These are phyloP conservation scores for Synanthedon formicaeformis DNA, from an alignment of 2,888 invertebrate species.

Conservation along the genomic window DNA sequence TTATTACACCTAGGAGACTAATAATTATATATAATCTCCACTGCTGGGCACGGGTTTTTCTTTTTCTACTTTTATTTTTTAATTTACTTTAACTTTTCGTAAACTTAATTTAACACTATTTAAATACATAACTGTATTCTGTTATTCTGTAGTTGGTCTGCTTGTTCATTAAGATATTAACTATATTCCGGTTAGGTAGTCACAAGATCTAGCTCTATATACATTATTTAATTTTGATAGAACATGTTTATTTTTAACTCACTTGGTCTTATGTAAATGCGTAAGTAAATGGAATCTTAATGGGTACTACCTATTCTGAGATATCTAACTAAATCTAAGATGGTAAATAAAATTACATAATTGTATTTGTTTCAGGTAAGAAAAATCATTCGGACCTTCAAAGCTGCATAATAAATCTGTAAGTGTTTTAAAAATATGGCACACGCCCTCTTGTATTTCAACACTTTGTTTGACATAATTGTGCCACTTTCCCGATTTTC, in stretches of 20 bases:
- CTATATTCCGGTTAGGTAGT: too few relatives aligned
- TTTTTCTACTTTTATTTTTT: too few relatives aligned
- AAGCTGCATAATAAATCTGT: conserved; percentile 4
- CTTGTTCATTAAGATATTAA: too few relatives aligned
- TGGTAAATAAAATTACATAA: conserved; percentile 1
- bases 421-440: conserved; percentile 22
- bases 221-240: too few relatives aligned
- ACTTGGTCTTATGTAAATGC: neutral
- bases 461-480: conserved; percentile 27
- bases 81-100: too few relatives aligned
- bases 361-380: conserved; percentile 17
- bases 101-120: too few relatives aligned
- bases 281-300: neutral
- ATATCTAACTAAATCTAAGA: neutral
- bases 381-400: neutral
- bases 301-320: neutral
- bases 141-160: too few relatives aligned
- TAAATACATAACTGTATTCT: too few relatives aligned
- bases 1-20: too few relatives aligned
- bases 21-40: too few relatives aligned
- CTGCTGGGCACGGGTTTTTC: too few relatives aligned
- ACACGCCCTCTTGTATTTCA: conserved; percentile 20
- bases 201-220: too few relatives aligned
- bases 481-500: conserved; percentile 36
- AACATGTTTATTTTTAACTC: neutral